Evolutionary conservation across 37 sponge, comb jelly and placozoan genomes (phyloP).

Genomic region (Beroe forskalii): DNA sequence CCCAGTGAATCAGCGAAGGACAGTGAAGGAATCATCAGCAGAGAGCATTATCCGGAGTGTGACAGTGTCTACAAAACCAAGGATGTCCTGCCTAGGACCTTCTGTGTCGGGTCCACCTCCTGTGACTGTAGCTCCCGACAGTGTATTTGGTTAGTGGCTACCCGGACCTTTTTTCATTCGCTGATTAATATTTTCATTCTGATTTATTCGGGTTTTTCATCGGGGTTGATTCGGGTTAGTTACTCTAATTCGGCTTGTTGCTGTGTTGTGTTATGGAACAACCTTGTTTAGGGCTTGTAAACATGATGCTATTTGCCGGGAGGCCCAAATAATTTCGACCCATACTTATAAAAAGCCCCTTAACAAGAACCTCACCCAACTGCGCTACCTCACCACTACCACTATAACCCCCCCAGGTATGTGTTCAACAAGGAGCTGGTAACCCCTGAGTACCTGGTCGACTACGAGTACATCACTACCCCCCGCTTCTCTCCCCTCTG

Average conservation of each 20-base stretch:
- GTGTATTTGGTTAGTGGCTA: constrained; percentile 69
- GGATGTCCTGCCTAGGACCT: constrained; percentile 35
- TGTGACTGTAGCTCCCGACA: constrained; percentile 66
- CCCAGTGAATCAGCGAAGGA: constrained; percentile 60
- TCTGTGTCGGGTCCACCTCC: background rate
- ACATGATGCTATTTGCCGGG: no score
- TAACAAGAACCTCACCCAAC: no score
- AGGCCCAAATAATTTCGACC: no score
- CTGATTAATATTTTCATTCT: no score
- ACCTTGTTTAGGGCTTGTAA: no score
- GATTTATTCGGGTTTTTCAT: no score
- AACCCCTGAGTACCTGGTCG: constrained; percentile 74
- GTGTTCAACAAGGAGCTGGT: constrained; percentile 72
- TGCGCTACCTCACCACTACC: no score
- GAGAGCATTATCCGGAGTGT: background rate
- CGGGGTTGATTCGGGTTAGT: no score
- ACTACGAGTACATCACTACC: constrained; percentile 64
- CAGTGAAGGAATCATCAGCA: background rate
- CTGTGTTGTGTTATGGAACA: no score
- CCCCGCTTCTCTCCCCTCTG: constrained; percentile 63
- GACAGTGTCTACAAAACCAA: constrained; percentile 63
- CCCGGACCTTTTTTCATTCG: no score
- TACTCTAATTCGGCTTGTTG: no score
- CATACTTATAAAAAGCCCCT: no score
- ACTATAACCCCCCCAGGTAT: constrained; percentile 25